These are phyloP conservation scores for Pluvianellus socialis DNA, from an alignment of 2,113 vertebrate genomes.

Conservation along the genomic window DNA sequence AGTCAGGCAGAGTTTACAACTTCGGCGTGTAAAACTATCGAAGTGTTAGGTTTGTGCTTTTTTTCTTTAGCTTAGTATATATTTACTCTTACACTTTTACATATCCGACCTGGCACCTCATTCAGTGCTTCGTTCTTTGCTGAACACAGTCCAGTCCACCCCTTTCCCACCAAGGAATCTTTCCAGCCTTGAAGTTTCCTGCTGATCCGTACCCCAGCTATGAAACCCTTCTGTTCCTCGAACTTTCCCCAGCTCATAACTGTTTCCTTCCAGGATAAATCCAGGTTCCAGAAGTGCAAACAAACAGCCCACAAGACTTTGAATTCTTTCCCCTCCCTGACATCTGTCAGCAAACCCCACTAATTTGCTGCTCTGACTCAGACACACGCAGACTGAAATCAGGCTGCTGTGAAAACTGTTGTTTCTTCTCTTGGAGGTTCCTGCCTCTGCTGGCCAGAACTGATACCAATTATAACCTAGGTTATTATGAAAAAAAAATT, in stretches of 20 bases:
- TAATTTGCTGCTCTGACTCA: neutral
- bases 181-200: neutral
- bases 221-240: conserved; percentile 19
- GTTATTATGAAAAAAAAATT: neutral
- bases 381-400: neutral
- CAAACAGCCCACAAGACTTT: neutral
- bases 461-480: neutral
- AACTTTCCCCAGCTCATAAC: neutral
- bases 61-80: neutral
- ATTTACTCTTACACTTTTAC: neutral
- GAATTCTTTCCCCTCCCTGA: neutral
- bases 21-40: neutral
- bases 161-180: neutral
- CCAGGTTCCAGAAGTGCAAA: conserved; percentile 23
- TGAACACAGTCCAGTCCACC: neutral
- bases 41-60: neutral
- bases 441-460: neutral
- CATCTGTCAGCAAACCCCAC: neutral
- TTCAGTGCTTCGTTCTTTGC: neutral
- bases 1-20: neutral
- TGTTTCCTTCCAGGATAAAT: conserved; percentile 22
- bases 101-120: neutral
- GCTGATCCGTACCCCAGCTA: neutral
- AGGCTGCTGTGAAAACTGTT: neutral
- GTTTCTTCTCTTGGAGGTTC: conserved; percentile 2